Evolutionary conservation across 2,113 vertebrate genomes (phyloP).

Genomic region (Lathamus discolor): DNA sequence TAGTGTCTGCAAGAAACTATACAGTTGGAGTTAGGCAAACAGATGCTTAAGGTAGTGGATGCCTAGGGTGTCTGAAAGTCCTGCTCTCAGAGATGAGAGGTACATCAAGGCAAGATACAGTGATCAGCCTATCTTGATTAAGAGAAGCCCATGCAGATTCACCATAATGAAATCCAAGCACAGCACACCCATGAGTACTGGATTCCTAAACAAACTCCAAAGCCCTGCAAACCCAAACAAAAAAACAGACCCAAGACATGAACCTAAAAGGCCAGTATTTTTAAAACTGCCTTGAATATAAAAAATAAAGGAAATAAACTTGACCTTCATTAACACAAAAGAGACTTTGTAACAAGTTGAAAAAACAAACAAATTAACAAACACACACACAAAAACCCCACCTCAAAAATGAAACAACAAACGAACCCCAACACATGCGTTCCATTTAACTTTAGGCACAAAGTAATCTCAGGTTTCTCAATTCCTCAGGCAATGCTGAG

Average conservation of each 20-base stretch:
- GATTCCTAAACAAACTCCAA: not conserved
- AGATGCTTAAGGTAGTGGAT: not conserved
- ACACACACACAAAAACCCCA: fast-evolving
- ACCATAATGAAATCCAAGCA: not conserved
- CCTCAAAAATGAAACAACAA: not conserved
- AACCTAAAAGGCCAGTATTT: not conserved
- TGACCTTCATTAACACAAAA: not conserved
- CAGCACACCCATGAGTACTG: not conserved
- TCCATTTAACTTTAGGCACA: not conserved
- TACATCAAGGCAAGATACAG: not conserved
- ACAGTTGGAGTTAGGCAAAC: not conserved
- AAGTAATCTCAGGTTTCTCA: not conserved
- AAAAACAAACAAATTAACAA: not conserved
- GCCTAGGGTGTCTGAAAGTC: not conserved
- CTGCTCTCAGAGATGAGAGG: not conserved
- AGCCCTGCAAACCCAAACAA: not conserved
- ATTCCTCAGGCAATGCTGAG: not conserved
- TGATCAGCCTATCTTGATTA: not conserved
- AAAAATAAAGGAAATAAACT: not conserved
- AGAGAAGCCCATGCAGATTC: not conserved
- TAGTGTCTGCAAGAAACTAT: not conserved
- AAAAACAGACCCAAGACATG: not conserved
- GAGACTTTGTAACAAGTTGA: not conserved
- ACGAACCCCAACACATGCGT: not conserved
- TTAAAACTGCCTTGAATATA: not conserved